phyloP scores from a whole-genome alignment of 30 jellyfish, hydroid and myxozoan genomes.

The Calvadosia cruxmelitensis region DNA sequence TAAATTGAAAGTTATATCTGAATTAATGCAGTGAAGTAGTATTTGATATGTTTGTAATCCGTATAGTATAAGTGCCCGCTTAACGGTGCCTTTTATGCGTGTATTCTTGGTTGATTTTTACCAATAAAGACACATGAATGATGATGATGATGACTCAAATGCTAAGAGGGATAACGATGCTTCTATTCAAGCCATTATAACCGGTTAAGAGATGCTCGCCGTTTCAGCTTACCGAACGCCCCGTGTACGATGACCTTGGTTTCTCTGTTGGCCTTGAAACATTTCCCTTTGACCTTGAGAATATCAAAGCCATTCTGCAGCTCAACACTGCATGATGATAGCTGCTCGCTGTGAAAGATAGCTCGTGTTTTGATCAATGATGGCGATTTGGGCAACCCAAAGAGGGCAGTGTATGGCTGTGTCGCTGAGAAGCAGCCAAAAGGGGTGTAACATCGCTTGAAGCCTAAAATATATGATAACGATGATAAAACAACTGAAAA shows the following conservation, averaged over 20 bases:
- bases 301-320: neutral
- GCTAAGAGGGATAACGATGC: too few relatives aligned
- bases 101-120: too few relatives aligned
- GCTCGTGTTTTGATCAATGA: conserved; percentile 17
- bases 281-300: neutral
- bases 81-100: too few relatives aligned
- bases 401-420: conserved; percentile 37
- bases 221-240: neutral
- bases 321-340: neutral
- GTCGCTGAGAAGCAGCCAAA: conserved; percentile 56
- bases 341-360: conserved; percentile 7
- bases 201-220: too few relatives aligned
- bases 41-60: too few relatives aligned
- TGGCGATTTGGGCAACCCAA: conserved; percentile 49
- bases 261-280: neutral
- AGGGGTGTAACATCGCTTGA: conserved; percentile 35
- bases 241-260: neutral
- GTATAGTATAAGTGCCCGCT: too few relatives aligned
- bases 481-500: too few relatives aligned
- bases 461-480: conserved; percentile 20
- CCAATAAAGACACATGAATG: too few relatives aligned
- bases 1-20: too few relatives aligned
- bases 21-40: too few relatives aligned
- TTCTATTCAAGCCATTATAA: too few relatives aligned
- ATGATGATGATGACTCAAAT: too few relatives aligned